phyloP scores from a whole-genome alignment of 2,113 vertebrate species.

The Blennius ocellaris region DNA sequence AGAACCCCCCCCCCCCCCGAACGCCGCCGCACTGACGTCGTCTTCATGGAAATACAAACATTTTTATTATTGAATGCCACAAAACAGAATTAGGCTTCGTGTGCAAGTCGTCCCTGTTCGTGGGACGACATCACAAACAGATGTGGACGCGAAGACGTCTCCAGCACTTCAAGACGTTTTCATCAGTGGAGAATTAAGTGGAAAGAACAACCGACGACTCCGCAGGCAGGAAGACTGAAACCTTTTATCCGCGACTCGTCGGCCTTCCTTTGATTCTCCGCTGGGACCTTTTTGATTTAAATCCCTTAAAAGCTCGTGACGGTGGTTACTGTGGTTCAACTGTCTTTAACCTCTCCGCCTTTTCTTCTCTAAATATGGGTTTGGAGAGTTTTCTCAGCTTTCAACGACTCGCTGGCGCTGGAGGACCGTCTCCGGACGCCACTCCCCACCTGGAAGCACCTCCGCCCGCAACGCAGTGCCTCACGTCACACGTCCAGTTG shows the following conservation, averaged over 20 bases:
- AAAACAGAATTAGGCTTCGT: constrained; percentile 58
- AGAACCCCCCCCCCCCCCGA: not conserved
- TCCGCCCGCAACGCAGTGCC: constrained; percentile 27
- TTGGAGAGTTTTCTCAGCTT: constrained; percentile 58
- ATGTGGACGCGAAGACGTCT: constrained; percentile 60
- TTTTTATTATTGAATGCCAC: not conserved
- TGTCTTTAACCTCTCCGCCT: constrained; percentile 37
- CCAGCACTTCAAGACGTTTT: constrained; percentile 61
- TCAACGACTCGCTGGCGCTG: constrained; percentile 49
- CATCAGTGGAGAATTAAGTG: constrained; percentile 52
- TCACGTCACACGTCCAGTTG: constrained; percentile 31
- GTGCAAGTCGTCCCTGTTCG: constrained; percentile 55
- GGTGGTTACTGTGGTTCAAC: constrained; percentile 22
- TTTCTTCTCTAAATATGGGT: constrained; percentile 61
- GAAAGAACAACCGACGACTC: constrained; percentile 52
- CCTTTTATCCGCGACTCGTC: not conserved
- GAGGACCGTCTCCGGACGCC: constrained; percentile 41
- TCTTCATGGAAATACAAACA: constrained; percentile 29
- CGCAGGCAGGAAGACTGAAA: constrained; percentile 27
- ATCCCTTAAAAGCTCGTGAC: constrained; percentile 15
- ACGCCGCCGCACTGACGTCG: constrained; percentile 11
- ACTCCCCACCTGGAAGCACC: constrained; percentile 46
- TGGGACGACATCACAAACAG: constrained; percentile 70
- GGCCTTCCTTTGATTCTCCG: not conserved
- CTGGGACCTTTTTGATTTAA: constrained; percentile 9